These are phyloP conservation scores for Maccullochella peelii DNA, from an alignment of 2,113 vertebrate species.

Conservation along the genomic window DNA sequence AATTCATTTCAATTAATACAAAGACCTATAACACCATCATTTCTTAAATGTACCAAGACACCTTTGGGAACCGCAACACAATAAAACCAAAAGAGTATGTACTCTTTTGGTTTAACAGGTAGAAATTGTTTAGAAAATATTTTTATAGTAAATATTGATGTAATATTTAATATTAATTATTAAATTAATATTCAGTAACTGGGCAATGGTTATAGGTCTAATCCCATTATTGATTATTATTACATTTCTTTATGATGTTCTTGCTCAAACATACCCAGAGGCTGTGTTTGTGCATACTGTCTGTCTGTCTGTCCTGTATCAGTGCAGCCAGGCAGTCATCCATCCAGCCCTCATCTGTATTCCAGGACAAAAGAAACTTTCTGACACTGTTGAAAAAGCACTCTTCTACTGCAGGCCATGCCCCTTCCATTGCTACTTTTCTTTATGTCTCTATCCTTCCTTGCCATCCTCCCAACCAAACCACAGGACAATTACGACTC, in stretches of 20 bases:
- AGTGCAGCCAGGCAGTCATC: constrained; percentile 32
- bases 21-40: background rate
- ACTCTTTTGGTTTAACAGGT: background rate
- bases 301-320: constrained; percentile 29
- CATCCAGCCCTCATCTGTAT: constrained; percentile 66
- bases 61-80: background rate
- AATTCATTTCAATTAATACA: background rate
- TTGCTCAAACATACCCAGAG: background rate
- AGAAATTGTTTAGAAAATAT: background rate
- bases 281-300: background rate
- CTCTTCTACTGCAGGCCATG: constrained; percentile 41
- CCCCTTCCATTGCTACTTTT: constrained; percentile 12
- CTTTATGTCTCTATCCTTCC: constrained; percentile 24
- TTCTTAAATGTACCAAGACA: background rate
- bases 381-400: constrained; percentile 49
- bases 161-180: background rate
- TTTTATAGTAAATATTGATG: background rate
- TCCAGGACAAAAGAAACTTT: constrained; percentile 63
- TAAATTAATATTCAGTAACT: background rate
- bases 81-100: too few relatives aligned
- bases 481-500: constrained; percentile 51
- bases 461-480: constrained; percentile 13
- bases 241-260: background rate
- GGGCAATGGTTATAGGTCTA: background rate
- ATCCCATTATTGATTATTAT: background rate